Conservation (phyloP, 2,113 vertebrate genomes). For the Hyla sarda region DNA sequence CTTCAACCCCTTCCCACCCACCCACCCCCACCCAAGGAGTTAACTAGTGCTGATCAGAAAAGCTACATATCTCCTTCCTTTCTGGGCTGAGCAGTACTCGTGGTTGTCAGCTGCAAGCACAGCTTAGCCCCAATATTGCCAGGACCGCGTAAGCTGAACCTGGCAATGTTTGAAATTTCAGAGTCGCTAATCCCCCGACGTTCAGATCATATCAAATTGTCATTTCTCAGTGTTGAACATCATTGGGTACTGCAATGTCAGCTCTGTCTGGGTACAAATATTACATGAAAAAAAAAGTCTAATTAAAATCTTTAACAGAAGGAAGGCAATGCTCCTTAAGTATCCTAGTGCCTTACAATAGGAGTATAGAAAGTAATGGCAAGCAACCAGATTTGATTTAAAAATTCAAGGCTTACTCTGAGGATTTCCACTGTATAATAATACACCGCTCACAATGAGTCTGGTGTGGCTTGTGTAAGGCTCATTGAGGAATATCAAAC, state of each 20-base stretch:
- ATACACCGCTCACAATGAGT: constrained; percentile 18
- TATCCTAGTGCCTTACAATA: constrained; percentile 5
- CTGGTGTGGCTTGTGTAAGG: constrained; percentile 35
- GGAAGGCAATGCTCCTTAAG: not conserved
- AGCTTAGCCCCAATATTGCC: no score
- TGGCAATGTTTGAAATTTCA: no score
- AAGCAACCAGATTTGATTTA: constrained; percentile 9
- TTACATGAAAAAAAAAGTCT: not conserved
- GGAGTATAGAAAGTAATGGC: not conserved
- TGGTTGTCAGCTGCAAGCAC: no score
- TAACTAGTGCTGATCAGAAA: no score
- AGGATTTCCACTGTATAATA: constrained; percentile 33
- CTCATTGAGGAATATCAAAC: constrained; percentile 43
- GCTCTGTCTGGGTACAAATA: not conserved
- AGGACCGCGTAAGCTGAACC: no score
- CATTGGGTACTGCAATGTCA: not conserved
- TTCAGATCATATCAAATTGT: no score
- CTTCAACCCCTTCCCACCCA: no score
- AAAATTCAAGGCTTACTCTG: constrained; percentile 29
- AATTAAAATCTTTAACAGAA: not conserved
- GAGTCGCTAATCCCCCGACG: no score
- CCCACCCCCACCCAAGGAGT: no score
- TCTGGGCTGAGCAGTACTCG: no score
- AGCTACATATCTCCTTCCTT: no score
- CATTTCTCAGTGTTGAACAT: not conserved